Evolutionary conservation across 2,113 vertebrate genomes (phyloP).

Genomic region (Caloenas nicobarica): DNA sequence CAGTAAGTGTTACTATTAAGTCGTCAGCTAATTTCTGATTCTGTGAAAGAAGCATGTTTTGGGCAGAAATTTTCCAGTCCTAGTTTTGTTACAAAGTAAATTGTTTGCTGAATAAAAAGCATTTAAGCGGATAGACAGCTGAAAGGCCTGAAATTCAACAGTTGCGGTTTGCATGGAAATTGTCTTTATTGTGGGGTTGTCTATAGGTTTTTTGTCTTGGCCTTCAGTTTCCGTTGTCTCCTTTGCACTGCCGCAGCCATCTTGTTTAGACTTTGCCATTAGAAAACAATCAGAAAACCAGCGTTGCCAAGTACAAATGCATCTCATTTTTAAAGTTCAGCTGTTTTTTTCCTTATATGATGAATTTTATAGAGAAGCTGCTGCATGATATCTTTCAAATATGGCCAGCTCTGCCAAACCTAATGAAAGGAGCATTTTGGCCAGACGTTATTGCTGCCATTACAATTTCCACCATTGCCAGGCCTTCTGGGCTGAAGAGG

Average conservation of each 20-base stretch:
- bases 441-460: not conserved
- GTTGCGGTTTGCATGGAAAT: conserved; percentile 63
- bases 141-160: conserved; percentile 59
- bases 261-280: conserved; percentile 48
- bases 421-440: not conserved
- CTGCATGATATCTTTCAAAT: conserved; percentile 14
- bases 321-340: conserved; percentile 37
- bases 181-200: conserved; percentile 49
- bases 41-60: conserved; percentile 49
- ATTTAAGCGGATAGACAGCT: conserved; percentile 58
- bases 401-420: conserved; percentile 9
- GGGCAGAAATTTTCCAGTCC: conserved; percentile 46
- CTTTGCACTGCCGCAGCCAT: conserved; percentile 29
- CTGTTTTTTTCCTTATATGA: conserved; percentile 8
- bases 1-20: conserved; percentile 39
- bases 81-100: conserved; percentile 60
- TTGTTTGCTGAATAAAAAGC: conserved; percentile 57
- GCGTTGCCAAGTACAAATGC: conserved; percentile 50
- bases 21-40: conserved; percentile 53
- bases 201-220: conserved; percentile 62
- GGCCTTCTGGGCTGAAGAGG: not conserved
- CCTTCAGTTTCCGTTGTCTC: conserved; percentile 45
- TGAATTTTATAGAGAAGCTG: not conserved
- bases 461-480: not conserved
- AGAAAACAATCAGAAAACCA: conserved; percentile 45